phyloP scores from a whole-genome alignment of 2,797 vertebrate species.

The Sebastolobus alascanus region DNA sequence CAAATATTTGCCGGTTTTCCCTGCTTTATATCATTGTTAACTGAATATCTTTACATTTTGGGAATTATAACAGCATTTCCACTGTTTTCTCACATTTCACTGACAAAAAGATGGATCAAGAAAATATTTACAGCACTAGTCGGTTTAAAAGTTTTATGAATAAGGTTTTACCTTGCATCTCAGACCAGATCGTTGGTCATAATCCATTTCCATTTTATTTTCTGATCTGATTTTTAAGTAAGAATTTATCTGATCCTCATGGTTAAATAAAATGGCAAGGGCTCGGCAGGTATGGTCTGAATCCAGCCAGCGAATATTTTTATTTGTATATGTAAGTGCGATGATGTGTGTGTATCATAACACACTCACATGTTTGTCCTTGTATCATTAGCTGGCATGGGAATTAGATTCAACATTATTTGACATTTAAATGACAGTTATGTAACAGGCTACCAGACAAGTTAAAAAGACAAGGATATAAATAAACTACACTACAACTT shows the following conservation, averaged over 20 bases:
- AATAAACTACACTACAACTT: neutral
- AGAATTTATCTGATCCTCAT: neutral
- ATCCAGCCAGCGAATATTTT: neutral
- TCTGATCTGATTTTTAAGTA: neutral
- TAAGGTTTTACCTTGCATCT: too few relatives aligned
- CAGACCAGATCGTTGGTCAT: too few relatives aligned
- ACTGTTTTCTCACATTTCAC: too few relatives aligned
- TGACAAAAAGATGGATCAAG: too few relatives aligned
- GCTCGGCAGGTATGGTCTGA: neutral
- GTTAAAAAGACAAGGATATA: neutral
- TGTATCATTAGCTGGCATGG: neutral
- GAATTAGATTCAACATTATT: neutral
- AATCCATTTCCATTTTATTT: too few relatives aligned
- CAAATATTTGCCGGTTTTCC: too few relatives aligned
- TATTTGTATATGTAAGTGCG: neutral
- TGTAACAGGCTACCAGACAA: neutral
- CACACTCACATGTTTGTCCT: neutral
- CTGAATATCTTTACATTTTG: too few relatives aligned
- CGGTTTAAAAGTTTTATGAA: too few relatives aligned
- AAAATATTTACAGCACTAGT: too few relatives aligned
- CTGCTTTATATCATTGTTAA: too few relatives aligned
- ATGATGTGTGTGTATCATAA: neutral
- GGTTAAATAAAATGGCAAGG: neutral
- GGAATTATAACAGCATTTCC: too few relatives aligned
- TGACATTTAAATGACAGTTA: constrained; percentile 6